Evolutionary conservation across 1,140 invertebrate genomes (phyloP).

Genomic region (Atta cephalotes): DNA sequence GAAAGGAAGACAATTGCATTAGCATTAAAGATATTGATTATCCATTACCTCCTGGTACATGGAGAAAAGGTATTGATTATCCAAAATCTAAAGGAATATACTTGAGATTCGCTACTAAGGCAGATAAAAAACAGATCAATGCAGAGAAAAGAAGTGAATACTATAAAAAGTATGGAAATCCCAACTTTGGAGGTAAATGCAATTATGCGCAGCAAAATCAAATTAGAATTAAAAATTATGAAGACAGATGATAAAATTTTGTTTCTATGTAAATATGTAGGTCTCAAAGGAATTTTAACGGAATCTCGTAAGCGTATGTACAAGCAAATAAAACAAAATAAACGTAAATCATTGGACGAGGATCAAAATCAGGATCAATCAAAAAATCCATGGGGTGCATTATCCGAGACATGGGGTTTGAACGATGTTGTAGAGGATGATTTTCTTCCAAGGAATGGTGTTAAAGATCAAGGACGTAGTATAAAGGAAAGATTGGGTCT

Average conservation of each 20-base stretch:
- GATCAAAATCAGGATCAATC: slow-evolving; percentile 78
- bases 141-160: slow-evolving; percentile 89
- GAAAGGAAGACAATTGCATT: slow-evolving; percentile 79
- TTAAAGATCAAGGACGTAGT: slow-evolving; percentile 67
- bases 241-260: neutral
- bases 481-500: slow-evolving; percentile 83
- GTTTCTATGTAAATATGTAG: slow-evolving; percentile 76
- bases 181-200: slow-evolving; percentile 87
- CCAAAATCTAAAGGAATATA: slow-evolving; percentile 90
- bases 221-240: neutral
- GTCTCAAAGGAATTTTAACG: slow-evolving; percentile 86
- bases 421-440: slow-evolving; percentile 88
- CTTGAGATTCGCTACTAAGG: slow-evolving; percentile 90
- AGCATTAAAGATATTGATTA: slow-evolving; percentile 86
- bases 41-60: slow-evolving; percentile 90
- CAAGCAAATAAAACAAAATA: slow-evolving; percentile 76
- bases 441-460: slow-evolving; percentile 77
- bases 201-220: neutral
- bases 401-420: slow-evolving; percentile 90
- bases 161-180: slow-evolving; percentile 89
- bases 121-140: slow-evolving; percentile 88
- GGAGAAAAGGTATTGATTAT: slow-evolving; percentile 90
- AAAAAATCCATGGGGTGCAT: slow-evolving; percentile 91
- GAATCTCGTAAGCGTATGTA: slow-evolving; percentile 86
- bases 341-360: slow-evolving; percentile 79